Evolutionary conservation across 2,888 invertebrate species (phyloP).

Genomic region (Malthinus flaveolus): DNA sequence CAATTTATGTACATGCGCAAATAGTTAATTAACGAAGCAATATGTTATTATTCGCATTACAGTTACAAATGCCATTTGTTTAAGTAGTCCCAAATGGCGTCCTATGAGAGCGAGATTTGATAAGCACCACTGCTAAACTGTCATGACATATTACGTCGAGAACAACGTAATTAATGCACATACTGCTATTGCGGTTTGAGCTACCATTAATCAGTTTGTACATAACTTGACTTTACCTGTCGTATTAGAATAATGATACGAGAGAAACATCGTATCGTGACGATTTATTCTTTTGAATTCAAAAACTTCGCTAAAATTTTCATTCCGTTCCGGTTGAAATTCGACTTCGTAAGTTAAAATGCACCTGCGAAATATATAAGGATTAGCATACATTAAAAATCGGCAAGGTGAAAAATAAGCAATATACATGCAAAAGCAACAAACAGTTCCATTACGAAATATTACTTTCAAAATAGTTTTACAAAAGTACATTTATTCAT

Average conservation of each 20-base stretch:
- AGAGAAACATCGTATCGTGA: constrained; percentile 42
- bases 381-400: not conserved
- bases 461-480: too few species aligned
- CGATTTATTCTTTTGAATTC: constrained; percentile 34
- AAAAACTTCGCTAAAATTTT: not conserved
- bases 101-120: constrained; percentile 28
- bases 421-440: too few species aligned
- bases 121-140: constrained; percentile 34
- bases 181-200: constrained; percentile 15
- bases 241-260: constrained; percentile 36
- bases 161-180: constrained; percentile 35
- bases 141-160: constrained; percentile 33
- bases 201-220: constrained; percentile 8
- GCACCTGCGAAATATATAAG: constrained; percentile 35
- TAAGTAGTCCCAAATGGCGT: constrained; percentile 23
- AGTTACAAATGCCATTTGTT: constrained; percentile 24
- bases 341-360: constrained; percentile 42
- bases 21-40: constrained; percentile 23
- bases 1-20: not conserved
- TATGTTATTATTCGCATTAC: constrained; percentile 33
- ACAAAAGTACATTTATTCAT: too few species aligned
- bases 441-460: too few species aligned
- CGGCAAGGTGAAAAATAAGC: not conserved
- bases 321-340: constrained; percentile 33
- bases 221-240: constrained; percentile 34